Conservation (phyloP, 2,797 vertebrate genomes). For the Oreonectes daqikongensis region DNA sequence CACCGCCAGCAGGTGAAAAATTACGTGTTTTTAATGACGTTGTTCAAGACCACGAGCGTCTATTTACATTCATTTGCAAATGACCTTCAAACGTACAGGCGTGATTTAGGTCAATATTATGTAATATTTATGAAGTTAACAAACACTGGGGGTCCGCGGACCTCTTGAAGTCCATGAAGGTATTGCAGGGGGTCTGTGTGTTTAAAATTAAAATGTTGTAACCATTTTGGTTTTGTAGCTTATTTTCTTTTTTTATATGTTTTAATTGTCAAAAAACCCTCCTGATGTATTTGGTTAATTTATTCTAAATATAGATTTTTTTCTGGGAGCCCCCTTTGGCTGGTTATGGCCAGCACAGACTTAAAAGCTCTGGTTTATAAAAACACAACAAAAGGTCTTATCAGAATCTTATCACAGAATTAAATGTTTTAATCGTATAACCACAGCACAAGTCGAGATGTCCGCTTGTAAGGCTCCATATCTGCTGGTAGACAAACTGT, state of each 20-base stretch:
- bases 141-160: neutral
- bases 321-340: neutral
- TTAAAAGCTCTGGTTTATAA: neutral
- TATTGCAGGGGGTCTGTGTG: neutral
- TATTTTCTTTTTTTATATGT: neutral
- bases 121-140: neutral
- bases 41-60: too few species aligned
- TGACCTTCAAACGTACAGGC: neutral
- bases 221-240: neutral
- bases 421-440: neutral
- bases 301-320: neutral
- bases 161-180: neutral
- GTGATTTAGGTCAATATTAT: too few species aligned
- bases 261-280: neutral
- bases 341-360: neutral
- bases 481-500: neutral
- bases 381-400: neutral
- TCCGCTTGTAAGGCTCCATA: neutral
- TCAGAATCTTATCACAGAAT: neutral
- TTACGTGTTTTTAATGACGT: neutral
- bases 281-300: neutral
- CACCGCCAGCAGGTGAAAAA: neutral
- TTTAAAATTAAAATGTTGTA: neutral
- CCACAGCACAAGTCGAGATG: neutral
- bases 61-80: constrained; percentile 1